A percentile compares a stretch with the other conserved stretches of the same genome.
Evolutionary conservation across 2,113 vertebrate genomes (phyloP).

Genomic region (Halichoeres trimaculatus): DNA sequence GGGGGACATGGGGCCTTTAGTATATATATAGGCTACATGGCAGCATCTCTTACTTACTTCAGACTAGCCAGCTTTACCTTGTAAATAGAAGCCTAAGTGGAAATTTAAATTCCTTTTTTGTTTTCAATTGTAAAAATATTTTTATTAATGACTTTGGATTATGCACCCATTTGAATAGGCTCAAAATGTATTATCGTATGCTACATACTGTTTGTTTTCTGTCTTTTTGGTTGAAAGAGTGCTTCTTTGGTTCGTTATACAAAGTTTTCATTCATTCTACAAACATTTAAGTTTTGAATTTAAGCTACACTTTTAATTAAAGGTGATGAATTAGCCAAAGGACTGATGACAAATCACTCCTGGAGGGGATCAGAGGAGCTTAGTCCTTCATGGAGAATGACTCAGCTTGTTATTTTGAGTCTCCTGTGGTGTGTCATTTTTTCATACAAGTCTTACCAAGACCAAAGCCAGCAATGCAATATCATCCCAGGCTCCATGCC

Average conservation of each 20-base stretch:
- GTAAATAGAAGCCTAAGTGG: background rate
- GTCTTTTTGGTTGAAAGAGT: background rate
- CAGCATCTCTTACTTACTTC: constrained; percentile 2
- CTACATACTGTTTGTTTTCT: background rate
- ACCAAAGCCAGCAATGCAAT: constrained; percentile 61
- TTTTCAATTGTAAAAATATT: background rate
- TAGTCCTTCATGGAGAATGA: constrained; percentile 1
- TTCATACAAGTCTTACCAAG: constrained; percentile 22
- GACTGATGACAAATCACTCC: constrained; percentile 23
- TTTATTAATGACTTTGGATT: background rate
- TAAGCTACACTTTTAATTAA: background rate
- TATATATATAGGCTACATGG: constrained; percentile 24
- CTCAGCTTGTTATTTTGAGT: constrained; percentile 26
- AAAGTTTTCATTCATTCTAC: background rate
- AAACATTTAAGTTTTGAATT: background rate
- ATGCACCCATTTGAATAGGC: background rate
- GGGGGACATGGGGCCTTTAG: constrained; percentile 36
- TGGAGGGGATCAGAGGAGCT: background rate
- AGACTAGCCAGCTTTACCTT: constrained; percentile 8
- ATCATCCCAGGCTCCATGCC: constrained; percentile 60
- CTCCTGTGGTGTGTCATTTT: constrained; percentile 49
- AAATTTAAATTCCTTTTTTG: too few species aligned
- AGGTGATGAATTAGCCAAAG: background rate
- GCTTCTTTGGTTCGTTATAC: background rate
- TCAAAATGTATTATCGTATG: background rate